These are phyloP conservation scores for Xiphorhynchus erythropygius DNA, from an alignment of 2,797 vertebrate genomes.

Conservation along the genomic window DNA sequence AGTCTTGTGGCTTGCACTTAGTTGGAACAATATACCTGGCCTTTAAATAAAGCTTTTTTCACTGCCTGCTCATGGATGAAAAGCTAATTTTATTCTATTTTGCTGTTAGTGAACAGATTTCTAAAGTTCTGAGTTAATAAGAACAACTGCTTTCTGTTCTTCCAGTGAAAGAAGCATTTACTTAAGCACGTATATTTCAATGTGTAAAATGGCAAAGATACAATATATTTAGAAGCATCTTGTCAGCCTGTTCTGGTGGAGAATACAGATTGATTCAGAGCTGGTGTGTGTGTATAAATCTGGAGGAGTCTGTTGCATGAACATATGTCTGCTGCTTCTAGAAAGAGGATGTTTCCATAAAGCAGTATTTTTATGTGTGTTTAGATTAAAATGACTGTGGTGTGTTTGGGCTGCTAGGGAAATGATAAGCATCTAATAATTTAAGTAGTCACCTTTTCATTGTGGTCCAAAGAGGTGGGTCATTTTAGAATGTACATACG, in stretches of 20 bases:
- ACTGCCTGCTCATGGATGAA: not conserved
- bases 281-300: accelerated
- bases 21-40: conserved; percentile 31
- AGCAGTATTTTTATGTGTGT: accelerated
- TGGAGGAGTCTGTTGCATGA: not conserved
- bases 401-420: not conserved
- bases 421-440: not conserved
- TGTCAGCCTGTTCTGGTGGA: not conserved
- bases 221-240: accelerated
- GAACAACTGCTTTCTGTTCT: not conserved
- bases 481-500: accelerated
- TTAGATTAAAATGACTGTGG: not conserved
- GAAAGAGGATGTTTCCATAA: not conserved
- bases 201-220: not conserved
- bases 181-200: not conserved
- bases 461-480: not conserved
- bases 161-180: not conserved
- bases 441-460: not conserved
- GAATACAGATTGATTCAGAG: not conserved
- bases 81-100: conserved; percentile 7
- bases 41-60: conserved; percentile 3
- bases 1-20: conserved; percentile 7
- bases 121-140: not conserved
- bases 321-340: not conserved
- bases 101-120: not conserved